A percentile compares a stretch with the other conserved stretches of the same genome.
Conservation (phyloP, 2,797 vertebrate species). For the Tapera naevia region DNA sequence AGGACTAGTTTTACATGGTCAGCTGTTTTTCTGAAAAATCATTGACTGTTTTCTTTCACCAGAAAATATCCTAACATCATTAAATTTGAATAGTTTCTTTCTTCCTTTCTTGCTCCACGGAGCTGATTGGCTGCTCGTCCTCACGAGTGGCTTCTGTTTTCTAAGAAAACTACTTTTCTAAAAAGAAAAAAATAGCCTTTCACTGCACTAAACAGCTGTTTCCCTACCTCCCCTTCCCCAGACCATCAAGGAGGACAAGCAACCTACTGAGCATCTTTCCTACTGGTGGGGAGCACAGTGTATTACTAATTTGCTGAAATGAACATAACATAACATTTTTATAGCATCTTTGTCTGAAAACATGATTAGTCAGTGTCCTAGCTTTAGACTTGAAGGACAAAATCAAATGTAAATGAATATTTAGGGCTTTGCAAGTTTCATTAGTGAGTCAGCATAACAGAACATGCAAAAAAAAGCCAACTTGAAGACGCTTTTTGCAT, state of each 20-base stretch:
- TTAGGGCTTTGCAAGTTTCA: neutral
- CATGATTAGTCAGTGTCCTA: neutral
- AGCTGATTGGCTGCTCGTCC: neutral
- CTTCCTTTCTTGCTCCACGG: neutral
- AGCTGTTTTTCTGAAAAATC: neutral
- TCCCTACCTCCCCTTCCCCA: neutral
- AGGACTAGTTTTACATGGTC: neutral
- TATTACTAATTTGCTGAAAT: neutral
- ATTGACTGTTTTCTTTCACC: neutral
- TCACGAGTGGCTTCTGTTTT: neutral
- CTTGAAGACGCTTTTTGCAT: neutral
- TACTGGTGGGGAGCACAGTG: rapidly evolving
- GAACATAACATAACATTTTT: neutral
- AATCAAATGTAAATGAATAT: neutral
- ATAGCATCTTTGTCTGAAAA: neutral
- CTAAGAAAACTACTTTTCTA: neutral
- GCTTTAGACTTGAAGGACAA: neutral
- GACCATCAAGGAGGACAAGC: neutral
- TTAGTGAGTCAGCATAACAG: neutral
- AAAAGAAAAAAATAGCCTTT: neutral
- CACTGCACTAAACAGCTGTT: neutral
- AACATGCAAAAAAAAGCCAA: neutral
- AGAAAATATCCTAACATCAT: neutral
- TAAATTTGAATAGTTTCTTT: neutral
- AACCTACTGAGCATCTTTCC: neutral